A percentile compares a stretch with the other conserved stretches of the same genome.
Conservation (phyloP, 2,888 invertebrate genomes). For the Salpingus planirostris region DNA sequence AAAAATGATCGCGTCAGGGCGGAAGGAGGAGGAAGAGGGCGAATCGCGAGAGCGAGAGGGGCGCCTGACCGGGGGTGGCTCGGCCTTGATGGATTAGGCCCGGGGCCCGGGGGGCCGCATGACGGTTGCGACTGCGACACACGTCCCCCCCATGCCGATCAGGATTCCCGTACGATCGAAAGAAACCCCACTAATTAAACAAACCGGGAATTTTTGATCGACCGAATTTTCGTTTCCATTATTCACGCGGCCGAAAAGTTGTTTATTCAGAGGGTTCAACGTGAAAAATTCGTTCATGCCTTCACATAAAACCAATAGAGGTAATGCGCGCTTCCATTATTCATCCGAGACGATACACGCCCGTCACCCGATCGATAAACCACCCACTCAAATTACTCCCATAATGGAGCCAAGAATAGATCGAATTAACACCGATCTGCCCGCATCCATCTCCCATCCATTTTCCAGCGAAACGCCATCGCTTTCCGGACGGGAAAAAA, state of each 20-base stretch:
- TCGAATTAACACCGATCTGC: too few species aligned
- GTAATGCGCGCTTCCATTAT: constrained; percentile 36
- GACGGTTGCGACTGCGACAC: constrained; percentile 41
- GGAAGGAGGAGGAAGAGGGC: constrained; percentile 30
- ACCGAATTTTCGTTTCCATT: constrained; percentile 32
- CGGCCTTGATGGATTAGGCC: constrained; percentile 46
- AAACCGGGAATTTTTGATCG: constrained; percentile 24
- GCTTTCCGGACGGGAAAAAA: too few species aligned
- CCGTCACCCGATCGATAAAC: too few species aligned
- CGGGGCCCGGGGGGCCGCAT: constrained; percentile 50
- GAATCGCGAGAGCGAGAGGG: constrained; percentile 33
- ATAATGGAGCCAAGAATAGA: too few species aligned
- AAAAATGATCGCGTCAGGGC: constrained; percentile 59
- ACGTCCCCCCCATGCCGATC: constrained; percentile 38
- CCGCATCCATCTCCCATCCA: too few species aligned
- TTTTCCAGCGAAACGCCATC: too few species aligned
- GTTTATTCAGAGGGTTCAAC: constrained; percentile 33
- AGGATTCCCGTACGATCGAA: constrained; percentile 42
- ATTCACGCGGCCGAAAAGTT: constrained; percentile 29
- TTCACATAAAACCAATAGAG: constrained; percentile 37
- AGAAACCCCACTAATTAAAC: too few species aligned
- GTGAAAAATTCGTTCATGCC: constrained; percentile 37
- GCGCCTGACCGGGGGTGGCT: constrained; percentile 48
- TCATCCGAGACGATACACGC: constrained; percentile 23
- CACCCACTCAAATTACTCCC: too few species aligned